Evolutionary conservation across 2,888 invertebrate species (phyloP).

Genomic region (Agrochola circellaris): DNA sequence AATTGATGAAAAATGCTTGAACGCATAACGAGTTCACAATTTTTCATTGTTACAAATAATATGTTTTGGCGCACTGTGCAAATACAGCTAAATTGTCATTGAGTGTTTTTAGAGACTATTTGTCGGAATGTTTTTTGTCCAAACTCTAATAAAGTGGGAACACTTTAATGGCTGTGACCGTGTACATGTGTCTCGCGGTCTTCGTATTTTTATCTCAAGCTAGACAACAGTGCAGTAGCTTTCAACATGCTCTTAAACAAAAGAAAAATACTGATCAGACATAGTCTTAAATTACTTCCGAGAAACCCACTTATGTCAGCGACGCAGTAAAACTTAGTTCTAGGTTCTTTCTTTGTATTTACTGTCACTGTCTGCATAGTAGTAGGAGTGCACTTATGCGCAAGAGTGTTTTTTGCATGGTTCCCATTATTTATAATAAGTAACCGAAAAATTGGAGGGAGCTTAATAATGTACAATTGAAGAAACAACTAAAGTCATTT

Average conservation of each 20-base stretch:
- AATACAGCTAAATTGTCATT: neutral
- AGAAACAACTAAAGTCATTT: too few species aligned
- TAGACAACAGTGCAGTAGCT: constrained; percentile 9
- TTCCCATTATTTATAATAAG: neutral
- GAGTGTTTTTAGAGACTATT: neutral
- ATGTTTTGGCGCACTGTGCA: constrained; percentile 8
- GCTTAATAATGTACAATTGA: too few species aligned
- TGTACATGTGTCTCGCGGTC: neutral
- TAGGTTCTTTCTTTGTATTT: neutral
- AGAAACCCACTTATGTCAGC: constrained; percentile 11
- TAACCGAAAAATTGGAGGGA: too few species aligned
- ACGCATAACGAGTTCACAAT: constrained; percentile 21
- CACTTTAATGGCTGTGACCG: neutral
- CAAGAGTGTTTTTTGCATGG: too few species aligned
- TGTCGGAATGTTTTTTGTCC: neutral
- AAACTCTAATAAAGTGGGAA: neutral
- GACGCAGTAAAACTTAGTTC: neutral
- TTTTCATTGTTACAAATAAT: constrained; percentile 19
- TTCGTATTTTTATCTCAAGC: constrained; percentile 8
- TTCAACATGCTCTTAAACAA: constrained; percentile 24
- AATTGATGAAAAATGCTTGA: constrained; percentile 33
- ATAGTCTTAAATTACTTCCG: constrained; percentile 19
- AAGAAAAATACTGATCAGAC: constrained; percentile 9
- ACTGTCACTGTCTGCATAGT: too few species aligned
- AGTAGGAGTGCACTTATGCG: too few species aligned